A percentile compares a stretch with the other conserved stretches of the same genome.
These are phyloP conservation scores for Copidosoma floridanum DNA, from an alignment of 1,140 invertebrate species.

Conservation along the genomic window DNA sequence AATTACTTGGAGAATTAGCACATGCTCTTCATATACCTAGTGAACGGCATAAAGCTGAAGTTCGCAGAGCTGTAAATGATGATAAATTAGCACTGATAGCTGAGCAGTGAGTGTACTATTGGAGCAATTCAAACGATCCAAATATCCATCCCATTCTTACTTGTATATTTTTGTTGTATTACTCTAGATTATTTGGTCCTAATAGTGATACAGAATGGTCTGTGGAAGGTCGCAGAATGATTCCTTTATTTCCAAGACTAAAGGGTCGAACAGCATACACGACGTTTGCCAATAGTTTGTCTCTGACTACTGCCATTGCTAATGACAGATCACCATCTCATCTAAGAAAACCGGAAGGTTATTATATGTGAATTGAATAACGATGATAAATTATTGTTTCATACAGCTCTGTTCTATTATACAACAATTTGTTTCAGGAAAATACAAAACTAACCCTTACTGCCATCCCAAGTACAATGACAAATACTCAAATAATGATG, in stretches of 20 bases:
- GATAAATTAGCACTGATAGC: slow-evolving; percentile 85
- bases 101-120: slow-evolving; percentile 69
- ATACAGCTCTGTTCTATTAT: neutral
- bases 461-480: slow-evolving; percentile 21
- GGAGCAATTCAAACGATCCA: no score
- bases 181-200: slow-evolving; percentile 72
- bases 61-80: slow-evolving; percentile 86
- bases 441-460: slow-evolving; percentile 15
- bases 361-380: no score
- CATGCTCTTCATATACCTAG: slow-evolving; percentile 80
- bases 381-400: no score
- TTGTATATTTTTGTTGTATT: no score
- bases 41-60: slow-evolving; percentile 87
- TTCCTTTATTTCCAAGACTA: slow-evolving; percentile 78
- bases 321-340: slow-evolving; percentile 52
- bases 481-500: slow-evolving; percentile 26
- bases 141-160: slow-evolving; percentile 14
- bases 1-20: slow-evolving; percentile 78
- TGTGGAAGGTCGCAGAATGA: slow-evolving; percentile 76
- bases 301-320: slow-evolving; percentile 55
- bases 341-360: slow-evolving; percentile 39
- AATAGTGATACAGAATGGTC: slow-evolving; percentile 82
- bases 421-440: slow-evolving; percentile 6
- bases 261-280: slow-evolving; percentile 82
- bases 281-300: slow-evolving; percentile 74